A percentile compares a stretch with the other conserved stretches of the same genome.
Evolutionary conservation across 2,113 vertebrate genomes (phyloP).

Genomic region (Mionectes macconnelli): DNA sequence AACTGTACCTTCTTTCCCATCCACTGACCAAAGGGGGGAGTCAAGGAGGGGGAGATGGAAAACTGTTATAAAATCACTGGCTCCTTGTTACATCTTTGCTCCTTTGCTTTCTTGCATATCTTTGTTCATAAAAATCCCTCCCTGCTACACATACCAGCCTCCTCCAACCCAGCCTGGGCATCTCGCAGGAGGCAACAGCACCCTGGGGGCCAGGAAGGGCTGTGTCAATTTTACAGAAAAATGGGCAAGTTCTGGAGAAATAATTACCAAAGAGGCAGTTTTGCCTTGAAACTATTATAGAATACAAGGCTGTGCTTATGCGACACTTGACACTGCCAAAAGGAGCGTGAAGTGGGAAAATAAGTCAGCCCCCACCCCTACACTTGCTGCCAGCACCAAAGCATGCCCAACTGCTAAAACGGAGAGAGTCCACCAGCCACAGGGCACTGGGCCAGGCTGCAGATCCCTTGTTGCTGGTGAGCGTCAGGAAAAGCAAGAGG

Average conservation of each 20-base stretch:
- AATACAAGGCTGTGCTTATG: not conserved
- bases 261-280: not conserved
- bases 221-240: not conserved
- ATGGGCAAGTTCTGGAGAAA: not conserved
- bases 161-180: not conserved
- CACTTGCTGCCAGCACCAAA: not conserved
- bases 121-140: not conserved
- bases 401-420: not conserved
- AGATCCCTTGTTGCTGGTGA: not conserved
- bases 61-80: not conserved
- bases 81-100: not conserved
- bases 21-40: not conserved
- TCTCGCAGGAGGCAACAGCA: not conserved
- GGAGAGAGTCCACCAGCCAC: not conserved
- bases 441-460: not conserved
- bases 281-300: not conserved
- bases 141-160: not conserved
- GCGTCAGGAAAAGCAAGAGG: not conserved
- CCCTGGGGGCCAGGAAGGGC: not conserved
- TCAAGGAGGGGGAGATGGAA: not conserved
- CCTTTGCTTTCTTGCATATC: not conserved
- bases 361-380: not conserved
- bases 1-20: not conserved
- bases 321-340: not conserved
- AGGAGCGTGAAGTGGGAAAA: not conserved